phyloP scores from a whole-genome alignment of 2,113 vertebrate species.

The Hemichromis elongatus region DNA sequence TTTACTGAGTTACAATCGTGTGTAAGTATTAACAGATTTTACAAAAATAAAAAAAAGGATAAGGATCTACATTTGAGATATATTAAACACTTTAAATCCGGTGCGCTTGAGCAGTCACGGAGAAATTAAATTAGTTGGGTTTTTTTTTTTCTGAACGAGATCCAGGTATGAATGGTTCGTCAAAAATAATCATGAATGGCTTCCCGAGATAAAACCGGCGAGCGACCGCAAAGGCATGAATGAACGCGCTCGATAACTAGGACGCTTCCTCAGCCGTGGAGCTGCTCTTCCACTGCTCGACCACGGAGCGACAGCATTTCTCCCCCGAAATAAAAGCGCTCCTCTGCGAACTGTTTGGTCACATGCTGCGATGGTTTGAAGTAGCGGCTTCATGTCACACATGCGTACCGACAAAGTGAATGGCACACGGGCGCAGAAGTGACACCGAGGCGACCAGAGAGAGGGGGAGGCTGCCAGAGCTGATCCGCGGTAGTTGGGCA shows the following conservation, averaged over 20 bases:
- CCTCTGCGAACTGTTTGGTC: conserved; percentile 24
- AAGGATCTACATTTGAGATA: neutral
- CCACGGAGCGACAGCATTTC: conserved; percentile 61
- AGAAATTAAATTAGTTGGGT: neutral
- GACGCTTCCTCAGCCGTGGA: neutral
- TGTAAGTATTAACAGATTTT: neutral
- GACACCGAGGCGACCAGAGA: conserved; percentile 34
- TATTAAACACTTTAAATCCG: neutral
- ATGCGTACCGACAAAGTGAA: conserved; percentile 62
- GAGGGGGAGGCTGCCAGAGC: neutral
- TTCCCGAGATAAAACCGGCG: conserved; percentile 8
- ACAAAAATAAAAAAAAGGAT: neutral
- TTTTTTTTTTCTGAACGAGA: neutral
- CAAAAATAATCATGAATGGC: conserved; percentile 48
- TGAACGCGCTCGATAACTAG: conserved; percentile 31
- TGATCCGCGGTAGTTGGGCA: neutral
- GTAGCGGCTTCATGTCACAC: conserved; percentile 68
- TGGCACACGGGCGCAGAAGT: conserved; percentile 56
- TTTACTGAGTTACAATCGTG: neutral
- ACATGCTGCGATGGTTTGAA: conserved; percentile 50
- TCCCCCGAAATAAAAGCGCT: neutral
- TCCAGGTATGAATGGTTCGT: conserved; percentile 43
- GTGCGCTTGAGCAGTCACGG: neutral
- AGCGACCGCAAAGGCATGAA: conserved; percentile 38
- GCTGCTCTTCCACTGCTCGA: neutral